Base-by-base conservation (phyloP, 2,113 vertebrate species). In the Nansenia antarctica region DNA sequence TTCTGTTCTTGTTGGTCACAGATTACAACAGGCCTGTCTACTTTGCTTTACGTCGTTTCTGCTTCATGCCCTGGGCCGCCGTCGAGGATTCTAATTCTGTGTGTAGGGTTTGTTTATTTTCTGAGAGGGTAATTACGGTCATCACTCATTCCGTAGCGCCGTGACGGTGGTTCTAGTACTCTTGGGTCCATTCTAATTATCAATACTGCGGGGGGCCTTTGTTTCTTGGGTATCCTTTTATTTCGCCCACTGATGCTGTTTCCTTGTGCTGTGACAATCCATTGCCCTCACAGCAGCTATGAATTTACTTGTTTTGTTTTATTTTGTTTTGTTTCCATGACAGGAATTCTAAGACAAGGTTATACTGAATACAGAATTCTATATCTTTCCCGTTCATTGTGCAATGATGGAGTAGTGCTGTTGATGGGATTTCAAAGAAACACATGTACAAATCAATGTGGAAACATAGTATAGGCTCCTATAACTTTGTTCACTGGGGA, bases 201-300 rank as follows among this genome's bases (percentile, higher is more conserved):
- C 65, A 69, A 6, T 80, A 39, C 62, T 76, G 59, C 9, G 1
- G 37, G 61, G 45, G 67, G 61, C 11, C 0, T 27, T 18, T 24
- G 12, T 63, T 31, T 58, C 35, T 32, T 35, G 35, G 35, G 9
- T 63, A 67, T 52, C 27, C 42, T 78, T 76, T 54, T 53, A 27
- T 49, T 75, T 69, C 67, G 22, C 45, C 20, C 31, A 30, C 26
- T 69, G 53, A 53, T 39, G 73, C 70, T 62, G 59, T 74, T 79
- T 71, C 31, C 24, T 22, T 53, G n/a, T 62, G 53, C 35, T 1
- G 52, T 72, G 65, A 79, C 65, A 82, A 75, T 12, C 79, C 77
- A 75, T 80, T 85, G 70, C 74, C 65, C 55, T 82, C 77, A 73
- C 70, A 87, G 81, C 59, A 37, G 74, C 55, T 27, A 9, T 58